These are phyloP conservation scores for Polydrusus pterygomalis DNA, from an alignment of 2,888 invertebrate genomes.

Conservation along the genomic window DNA sequence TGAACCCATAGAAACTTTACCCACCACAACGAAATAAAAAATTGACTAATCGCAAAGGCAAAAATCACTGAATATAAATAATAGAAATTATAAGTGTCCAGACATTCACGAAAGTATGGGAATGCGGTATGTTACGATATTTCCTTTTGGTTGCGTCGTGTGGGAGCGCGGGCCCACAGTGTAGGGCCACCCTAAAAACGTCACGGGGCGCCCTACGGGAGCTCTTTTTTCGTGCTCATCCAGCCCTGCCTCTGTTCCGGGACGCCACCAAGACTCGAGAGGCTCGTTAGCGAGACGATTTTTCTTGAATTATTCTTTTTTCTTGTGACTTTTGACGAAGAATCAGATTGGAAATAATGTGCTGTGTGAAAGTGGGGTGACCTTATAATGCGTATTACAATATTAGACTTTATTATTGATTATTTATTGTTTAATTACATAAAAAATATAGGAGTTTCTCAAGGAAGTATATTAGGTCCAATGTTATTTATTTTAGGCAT, in stretches of 20 bases:
- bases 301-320: constrained; percentile 42
- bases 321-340: constrained; percentile 35
- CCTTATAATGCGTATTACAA: background rate
- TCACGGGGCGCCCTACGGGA: constrained; percentile 51
- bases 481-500: no score
- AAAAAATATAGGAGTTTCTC: no score
- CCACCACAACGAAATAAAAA: background rate
- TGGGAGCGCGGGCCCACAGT: constrained; percentile 66
- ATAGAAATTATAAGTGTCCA: constrained; percentile 46
- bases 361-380: constrained; percentile 43
- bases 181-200: constrained; percentile 58
- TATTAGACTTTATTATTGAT: no score
- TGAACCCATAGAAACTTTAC: background rate
- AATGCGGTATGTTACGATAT: constrained; percentile 57
- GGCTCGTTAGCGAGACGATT: constrained; percentile 46
- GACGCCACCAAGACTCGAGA: constrained; percentile 38
- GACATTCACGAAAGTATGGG: constrained; percentile 58
- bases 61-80: constrained; percentile 52
- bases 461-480: no score
- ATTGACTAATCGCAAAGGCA: constrained; percentile 35
- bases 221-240: constrained; percentile 54
- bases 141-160: constrained; percentile 65
- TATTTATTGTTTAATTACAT: no score
- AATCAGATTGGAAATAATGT: constrained; percentile 50
- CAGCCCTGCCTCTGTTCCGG: constrained; percentile 44